Base-by-base conservation (phyloP, 2,797 vertebrate genomes). In the Pseudomugil gertrudae region DNA sequence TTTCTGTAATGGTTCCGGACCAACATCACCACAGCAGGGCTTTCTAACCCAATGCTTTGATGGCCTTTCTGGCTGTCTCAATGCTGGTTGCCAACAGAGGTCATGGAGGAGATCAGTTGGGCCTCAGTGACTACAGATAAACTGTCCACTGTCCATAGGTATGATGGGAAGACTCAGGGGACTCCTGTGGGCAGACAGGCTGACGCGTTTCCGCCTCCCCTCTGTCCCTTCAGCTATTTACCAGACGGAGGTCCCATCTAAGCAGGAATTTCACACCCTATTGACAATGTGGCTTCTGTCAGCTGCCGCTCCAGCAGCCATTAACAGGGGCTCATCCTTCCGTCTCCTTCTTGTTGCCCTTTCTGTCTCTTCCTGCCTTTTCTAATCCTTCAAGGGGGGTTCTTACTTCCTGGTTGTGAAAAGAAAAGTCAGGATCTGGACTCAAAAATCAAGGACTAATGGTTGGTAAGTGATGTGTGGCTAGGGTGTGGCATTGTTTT, bases 191-290 rank as follows among this genome's bases (percentile, higher is more conserved):
- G 84, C 83, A 94, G 91, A 92, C 87, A 86, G 78, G 57, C 82
- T 84, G 90, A 89, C 85, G 75, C 69, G 57, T 83, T 84, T 79
- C 79, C 69, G 63, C 60, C 68, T 71, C 52, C 64, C 71, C 48
- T 53, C 64, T 79, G 78, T 86, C 81, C 81, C 76, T 74, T 78
- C 74, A 66, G 84, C 82, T 81, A 90, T 90, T 86, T 76, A 79
- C 69, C 90, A 92, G 87, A 91, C 78, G 74, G 87, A 86, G 79
- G 88, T 85, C 88, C 79, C 80, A 87, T 83, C 80, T 78, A 81
- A 83, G 82, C 79, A 82, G 89, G 91, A 93, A 93, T 92, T 92
- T 92, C 88, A 90, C 92, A 93, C 91, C 89, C 88, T 90, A 86
- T 89, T 93, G 90, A 91, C 89, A 92, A 88, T 77, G 87, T 79